Evolutionary conservation across 2,888 invertebrate genomes (phyloP).

Genomic region (Lithophane semibrunnea): DNA sequence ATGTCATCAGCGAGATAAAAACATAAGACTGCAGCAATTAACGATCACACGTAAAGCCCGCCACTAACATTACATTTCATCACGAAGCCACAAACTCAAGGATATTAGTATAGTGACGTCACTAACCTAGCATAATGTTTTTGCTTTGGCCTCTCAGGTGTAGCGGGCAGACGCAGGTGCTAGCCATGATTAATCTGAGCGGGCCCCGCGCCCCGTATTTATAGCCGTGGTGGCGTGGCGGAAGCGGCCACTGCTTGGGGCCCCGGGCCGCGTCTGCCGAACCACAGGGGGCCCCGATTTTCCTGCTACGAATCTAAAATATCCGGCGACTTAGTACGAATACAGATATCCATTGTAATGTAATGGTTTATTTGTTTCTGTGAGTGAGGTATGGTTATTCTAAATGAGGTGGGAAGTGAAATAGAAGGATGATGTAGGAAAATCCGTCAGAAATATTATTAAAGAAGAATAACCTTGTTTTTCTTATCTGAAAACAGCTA

Average conservation of each 20-base stretch:
- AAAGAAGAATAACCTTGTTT: not conserved
- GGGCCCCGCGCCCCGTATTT: slow-evolving; percentile 79
- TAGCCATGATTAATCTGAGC: slow-evolving; percentile 84
- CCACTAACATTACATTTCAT: slow-evolving; percentile 30
- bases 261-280: slow-evolving; percentile 74
- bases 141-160: slow-evolving; percentile 78
- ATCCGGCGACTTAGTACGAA: slow-evolving; percentile 64
- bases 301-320: slow-evolving; percentile 70
- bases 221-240: slow-evolving; percentile 76
- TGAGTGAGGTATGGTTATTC: slow-evolving; percentile 30
- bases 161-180: slow-evolving; percentile 79
- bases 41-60: slow-evolving; percentile 1
- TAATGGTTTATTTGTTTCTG: slow-evolving; percentile 56
- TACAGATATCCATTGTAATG: slow-evolving; percentile 61
- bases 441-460: not conserved
- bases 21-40: slow-evolving; percentile 22
- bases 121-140: slow-evolving; percentile 79
- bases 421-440: not conserved
- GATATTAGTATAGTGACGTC: slow-evolving; percentile 72
- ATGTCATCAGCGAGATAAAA: not conserved
- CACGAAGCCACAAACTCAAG: slow-evolving; percentile 30
- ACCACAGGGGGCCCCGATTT: slow-evolving; percentile 76
- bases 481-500: not conserved
- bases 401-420: slow-evolving; percentile 16
- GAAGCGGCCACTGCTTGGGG: slow-evolving; percentile 74